Percentiles rank a stretch among this genome's conserved stretches.
Conservation (phyloP, 2,888 invertebrate genomes). For the Erebia aethiops region DNA sequence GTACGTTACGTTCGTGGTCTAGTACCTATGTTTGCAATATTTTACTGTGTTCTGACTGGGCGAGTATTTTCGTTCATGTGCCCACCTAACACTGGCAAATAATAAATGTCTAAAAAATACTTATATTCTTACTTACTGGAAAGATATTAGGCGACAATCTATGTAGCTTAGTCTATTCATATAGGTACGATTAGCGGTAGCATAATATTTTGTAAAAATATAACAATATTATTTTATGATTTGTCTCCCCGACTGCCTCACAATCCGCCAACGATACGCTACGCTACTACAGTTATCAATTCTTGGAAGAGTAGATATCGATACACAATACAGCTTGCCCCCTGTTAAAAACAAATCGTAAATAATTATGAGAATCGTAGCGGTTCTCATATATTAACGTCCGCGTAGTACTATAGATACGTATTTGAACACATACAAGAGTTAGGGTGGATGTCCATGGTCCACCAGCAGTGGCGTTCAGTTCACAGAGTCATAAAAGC, state of each 20-base stretch:
- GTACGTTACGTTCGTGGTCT: too few relatives aligned
- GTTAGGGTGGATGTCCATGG: neutral
- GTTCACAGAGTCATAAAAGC: too few relatives aligned
- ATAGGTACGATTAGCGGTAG: too few relatives aligned
- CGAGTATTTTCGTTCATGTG: too few relatives aligned
- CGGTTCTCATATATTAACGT: conserved; percentile 31
- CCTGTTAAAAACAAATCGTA: conserved; percentile 47
- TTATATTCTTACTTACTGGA: too few relatives aligned
- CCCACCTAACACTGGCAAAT: too few relatives aligned
- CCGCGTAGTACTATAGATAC: conserved; percentile 21
- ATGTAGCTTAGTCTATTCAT: too few relatives aligned
- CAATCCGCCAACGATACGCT: conserved; percentile 41
- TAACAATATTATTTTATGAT: neutral
- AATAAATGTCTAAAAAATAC: too few relatives aligned
- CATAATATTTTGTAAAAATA: neutral
- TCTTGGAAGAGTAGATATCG: conserved; percentile 44
- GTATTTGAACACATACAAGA: conserved; percentile 21
- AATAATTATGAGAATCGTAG: conserved; percentile 35
- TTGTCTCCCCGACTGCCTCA: conserved; percentile 19
- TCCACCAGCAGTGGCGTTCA: too few relatives aligned
- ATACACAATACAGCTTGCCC: conserved; percentile 43
- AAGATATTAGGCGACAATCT: too few relatives aligned
- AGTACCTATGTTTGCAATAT: too few relatives aligned
- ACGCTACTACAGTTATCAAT: conserved; percentile 45
- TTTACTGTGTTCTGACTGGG: too few relatives aligned